Percentiles rank a stretch among this genome's conserved stretches.
These are phyloP conservation scores for Axinella damicornis DNA, from an alignment of 37 sponge, comb jelly and placozoan species.

Conservation along the genomic window DNA sequence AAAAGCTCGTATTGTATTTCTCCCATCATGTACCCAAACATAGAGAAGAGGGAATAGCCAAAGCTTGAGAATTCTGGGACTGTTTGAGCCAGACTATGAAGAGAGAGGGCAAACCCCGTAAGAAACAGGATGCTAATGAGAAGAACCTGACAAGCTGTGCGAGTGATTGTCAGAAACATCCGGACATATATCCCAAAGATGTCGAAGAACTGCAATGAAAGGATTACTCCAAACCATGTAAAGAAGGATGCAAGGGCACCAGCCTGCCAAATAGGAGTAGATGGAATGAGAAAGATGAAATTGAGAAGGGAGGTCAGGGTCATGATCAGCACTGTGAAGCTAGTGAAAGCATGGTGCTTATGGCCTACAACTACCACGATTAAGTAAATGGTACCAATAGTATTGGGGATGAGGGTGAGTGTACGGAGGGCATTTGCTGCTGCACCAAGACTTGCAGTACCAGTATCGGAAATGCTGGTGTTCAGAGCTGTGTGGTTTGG, in stretches of 20 bases:
- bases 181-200: constrained; percentile 86
- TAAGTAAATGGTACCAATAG: constrained; percentile 23
- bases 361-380: constrained; percentile 1
- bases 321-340: constrained; percentile 37
- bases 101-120: constrained; percentile 72
- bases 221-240: constrained; percentile 77
- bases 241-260: constrained; percentile 85
- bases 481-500: too few species aligned
- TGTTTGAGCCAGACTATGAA: constrained; percentile 74
- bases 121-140: constrained; percentile 57
- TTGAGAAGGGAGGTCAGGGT: constrained; percentile 38
- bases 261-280: constrained; percentile 51
- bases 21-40: constrained; percentile 66
- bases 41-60: constrained; percentile 66
- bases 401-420: constrained; percentile 4
- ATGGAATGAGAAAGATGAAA: constrained; percentile 52
- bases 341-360: constrained; percentile 7
- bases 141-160: constrained; percentile 64
- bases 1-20: constrained; percentile 67
- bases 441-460: not conserved
- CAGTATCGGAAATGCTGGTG: too few species aligned
- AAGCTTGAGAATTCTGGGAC: constrained; percentile 32
- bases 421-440: constrained; percentile 38
- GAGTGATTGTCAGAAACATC: constrained; percentile 85
- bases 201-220: constrained; percentile 72